Evolutionary conservation across 2,888 invertebrate genomes (phyloP).

Genomic region (Venustoraphidia nigricollis): DNA sequence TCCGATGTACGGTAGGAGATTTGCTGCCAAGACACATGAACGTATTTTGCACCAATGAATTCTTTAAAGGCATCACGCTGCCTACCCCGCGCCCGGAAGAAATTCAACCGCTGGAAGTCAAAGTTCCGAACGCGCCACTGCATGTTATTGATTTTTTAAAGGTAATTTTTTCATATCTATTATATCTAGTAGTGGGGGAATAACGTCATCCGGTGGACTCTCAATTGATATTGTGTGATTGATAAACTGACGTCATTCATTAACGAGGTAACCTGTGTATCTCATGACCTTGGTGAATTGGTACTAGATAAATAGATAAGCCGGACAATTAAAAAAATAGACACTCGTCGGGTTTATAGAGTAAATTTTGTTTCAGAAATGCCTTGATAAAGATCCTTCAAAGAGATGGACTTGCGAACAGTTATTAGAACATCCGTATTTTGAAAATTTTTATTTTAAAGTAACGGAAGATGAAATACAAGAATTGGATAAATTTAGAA

Average conservation of each 20-base stretch:
- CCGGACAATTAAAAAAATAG: too few species aligned
- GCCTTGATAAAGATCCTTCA: constrained; percentile 87
- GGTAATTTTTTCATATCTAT: constrained; percentile 33
- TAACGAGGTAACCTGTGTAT: too few species aligned
- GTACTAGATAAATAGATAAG: too few species aligned
- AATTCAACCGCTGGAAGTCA: constrained; percentile 69
- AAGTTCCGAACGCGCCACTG: constrained; percentile 62
- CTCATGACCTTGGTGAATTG: too few species aligned
- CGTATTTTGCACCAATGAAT: constrained; percentile 91
- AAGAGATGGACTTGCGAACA: constrained; percentile 87
- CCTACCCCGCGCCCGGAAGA: constrained; percentile 87
- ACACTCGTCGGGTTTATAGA: background rate
- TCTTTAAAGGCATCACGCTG: constrained; percentile 74
- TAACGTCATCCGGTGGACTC: too few species aligned
- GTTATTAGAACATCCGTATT: constrained; percentile 77
- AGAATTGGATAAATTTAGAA: constrained; percentile 40
- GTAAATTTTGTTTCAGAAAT: constrained; percentile 51
- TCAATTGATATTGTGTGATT: too few species aligned
- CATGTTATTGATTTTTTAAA: constrained; percentile 71
- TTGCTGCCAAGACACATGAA: constrained; percentile 87
- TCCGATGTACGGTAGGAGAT: constrained; percentile 87
- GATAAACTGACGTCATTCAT: too few species aligned
- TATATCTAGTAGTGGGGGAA: too few species aligned
- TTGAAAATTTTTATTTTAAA: constrained; percentile 75
- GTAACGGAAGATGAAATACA: constrained; percentile 55